phyloP scores from a whole-genome alignment of 1,140 invertebrate species.

The Pemphigus obesinymphae region DNA sequence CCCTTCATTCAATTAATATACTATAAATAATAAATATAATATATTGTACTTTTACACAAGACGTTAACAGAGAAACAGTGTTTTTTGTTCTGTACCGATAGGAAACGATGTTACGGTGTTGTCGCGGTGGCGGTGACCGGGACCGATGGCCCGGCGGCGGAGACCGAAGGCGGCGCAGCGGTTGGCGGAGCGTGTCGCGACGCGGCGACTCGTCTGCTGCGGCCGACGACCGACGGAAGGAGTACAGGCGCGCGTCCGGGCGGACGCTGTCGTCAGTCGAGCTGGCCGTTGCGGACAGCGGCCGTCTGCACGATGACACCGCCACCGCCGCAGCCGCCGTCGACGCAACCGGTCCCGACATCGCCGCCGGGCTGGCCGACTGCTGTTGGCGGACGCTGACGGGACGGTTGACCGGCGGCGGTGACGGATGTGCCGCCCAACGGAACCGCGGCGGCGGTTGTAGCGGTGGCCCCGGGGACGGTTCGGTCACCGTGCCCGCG shows the following conservation, averaged over 20 bases:
- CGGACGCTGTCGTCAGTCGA: background rate
- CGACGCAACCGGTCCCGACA: background rate
- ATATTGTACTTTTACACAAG: background rate
- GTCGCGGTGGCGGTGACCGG: slow-evolving; percentile 11
- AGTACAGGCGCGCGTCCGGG: background rate
- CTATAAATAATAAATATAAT: background rate
- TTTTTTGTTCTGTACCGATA: slow-evolving; percentile 44
- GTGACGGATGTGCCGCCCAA: no score
- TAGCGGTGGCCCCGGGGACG: background rate
- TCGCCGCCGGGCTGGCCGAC: background rate
- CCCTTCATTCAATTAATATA: no score
- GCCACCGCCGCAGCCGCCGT: no score
- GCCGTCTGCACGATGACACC: no score
- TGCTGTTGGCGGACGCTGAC: background rate
- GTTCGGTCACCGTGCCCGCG: background rate
- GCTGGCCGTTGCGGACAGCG: background rate
- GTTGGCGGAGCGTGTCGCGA: background rate
- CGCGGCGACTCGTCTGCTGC: background rate
- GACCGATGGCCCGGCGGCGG: background rate
- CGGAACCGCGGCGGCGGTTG: background rate
- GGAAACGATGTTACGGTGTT: slow-evolving; percentile 45
- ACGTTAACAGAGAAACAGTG: slow-evolving; percentile 43
- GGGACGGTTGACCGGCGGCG: background rate
- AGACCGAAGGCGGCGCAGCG: background rate
- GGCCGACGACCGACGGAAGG: background rate